These are phyloP conservation scores for Eulithis testata DNA, from an alignment of 2,888 invertebrate genomes.

Conservation along the genomic window DNA sequence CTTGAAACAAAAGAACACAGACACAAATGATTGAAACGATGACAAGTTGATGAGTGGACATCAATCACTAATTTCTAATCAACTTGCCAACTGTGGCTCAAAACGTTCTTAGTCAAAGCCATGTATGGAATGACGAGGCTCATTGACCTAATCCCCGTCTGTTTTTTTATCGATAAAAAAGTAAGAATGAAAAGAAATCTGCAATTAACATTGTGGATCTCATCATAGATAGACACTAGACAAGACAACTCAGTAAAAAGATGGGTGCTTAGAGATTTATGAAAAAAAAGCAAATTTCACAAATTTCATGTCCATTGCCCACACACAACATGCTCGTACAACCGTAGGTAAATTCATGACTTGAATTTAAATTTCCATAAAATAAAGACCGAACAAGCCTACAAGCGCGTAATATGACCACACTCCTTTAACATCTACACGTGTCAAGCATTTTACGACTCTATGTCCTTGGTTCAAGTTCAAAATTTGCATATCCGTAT, in stretches of 20 bases:
- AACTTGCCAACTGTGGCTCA: slow-evolving; percentile 34
- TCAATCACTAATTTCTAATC: slow-evolving; percentile 42
- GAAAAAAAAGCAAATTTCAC: not conserved
- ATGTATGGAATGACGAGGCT: slow-evolving; percentile 22
- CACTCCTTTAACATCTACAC: not conserved
- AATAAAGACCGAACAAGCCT: slow-evolving; percentile 40
- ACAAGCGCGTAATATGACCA: slow-evolving; percentile 33
- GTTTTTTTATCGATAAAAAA: slow-evolving; percentile 29
- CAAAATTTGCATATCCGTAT: slow-evolving; percentile 20
- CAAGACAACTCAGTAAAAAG: not conserved
- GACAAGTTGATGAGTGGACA: slow-evolving; percentile 34
- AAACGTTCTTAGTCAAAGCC: slow-evolving; percentile 19
- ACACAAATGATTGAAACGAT: slow-evolving; percentile 37
- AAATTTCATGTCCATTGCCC: no score
- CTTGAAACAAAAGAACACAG: slow-evolving; percentile 11
- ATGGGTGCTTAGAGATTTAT: not conserved
- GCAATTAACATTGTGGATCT: slow-evolving; percentile 1
- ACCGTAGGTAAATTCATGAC: slow-evolving; percentile 18
- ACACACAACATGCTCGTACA: slow-evolving; percentile 1
- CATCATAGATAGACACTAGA: slow-evolving; percentile 1
- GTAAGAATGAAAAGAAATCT: slow-evolving; percentile 25
- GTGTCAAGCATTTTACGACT: slow-evolving; percentile 21
- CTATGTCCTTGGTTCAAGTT: slow-evolving; percentile 18
- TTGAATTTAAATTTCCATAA: slow-evolving; percentile 42
- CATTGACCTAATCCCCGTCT: slow-evolving; percentile 36